Conservation (phyloP, 23 tunicate species). For the Aplidium turbinatum region DNA sequence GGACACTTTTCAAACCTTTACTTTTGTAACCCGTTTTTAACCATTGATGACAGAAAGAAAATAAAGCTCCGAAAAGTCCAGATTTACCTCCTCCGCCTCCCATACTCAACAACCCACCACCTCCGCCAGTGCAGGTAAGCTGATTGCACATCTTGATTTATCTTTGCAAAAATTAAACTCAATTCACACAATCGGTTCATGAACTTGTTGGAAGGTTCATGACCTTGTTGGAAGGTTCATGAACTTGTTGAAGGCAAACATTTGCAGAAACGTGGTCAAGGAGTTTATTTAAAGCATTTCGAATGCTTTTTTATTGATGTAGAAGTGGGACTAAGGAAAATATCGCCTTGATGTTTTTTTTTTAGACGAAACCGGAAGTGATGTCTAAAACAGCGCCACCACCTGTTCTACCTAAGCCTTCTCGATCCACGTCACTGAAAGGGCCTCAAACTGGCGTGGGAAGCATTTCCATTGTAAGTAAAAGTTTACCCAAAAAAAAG, state of each 20-base stretch:
- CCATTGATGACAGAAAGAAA: not conserved
- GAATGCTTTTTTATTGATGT: too few species aligned
- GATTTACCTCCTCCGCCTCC: constrained; percentile 47
- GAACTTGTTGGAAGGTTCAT: too few species aligned
- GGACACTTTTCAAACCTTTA: too few species aligned
- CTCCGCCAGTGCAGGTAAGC: not conserved
- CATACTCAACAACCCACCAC: not conserved
- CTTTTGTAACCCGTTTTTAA: too few species aligned
- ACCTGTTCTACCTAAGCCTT: constrained; percentile 71
- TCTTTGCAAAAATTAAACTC: too few species aligned
- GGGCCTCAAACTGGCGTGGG: too few species aligned
- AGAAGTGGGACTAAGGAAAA: too few species aligned
- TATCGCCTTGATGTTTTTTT: too few species aligned
- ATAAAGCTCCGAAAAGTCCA: constrained; percentile 2
- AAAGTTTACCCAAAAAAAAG: too few species aligned
- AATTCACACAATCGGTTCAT: too few species aligned
- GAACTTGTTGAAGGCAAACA: not conserved
- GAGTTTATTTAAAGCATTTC: not conserved
- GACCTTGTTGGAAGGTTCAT: too few species aligned
- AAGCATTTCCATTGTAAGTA: too few species aligned
- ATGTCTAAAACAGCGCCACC: constrained; percentile 77
- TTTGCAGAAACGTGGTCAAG: not conserved
- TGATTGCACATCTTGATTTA: not conserved
- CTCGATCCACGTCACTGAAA: constrained; percentile 40
- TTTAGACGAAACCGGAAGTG: not conserved